Percentiles rank a stretch among this genome's conserved stretches.
phyloP scores from a whole-genome alignment of 2,113 vertebrate species.

The Nesoenas mayeri region DNA sequence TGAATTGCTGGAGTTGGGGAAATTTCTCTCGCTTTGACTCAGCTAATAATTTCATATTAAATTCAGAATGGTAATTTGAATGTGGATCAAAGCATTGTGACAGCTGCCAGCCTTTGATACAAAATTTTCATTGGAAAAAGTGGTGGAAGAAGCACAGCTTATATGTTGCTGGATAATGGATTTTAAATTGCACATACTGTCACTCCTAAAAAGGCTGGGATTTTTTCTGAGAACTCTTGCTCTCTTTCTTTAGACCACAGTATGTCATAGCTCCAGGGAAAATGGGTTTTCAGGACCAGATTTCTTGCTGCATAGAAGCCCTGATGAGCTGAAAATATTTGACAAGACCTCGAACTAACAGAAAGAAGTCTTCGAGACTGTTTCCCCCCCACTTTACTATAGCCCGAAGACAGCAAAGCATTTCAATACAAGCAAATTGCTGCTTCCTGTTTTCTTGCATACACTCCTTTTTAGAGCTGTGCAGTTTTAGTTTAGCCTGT shows the following conservation, averaged over 20 bases:
- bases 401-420: not conserved
- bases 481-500: not conserved
- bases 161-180: conserved; percentile 15
- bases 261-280: not conserved
- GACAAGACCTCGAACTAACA: not conserved
- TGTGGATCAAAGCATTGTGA: conserved; percentile 46
- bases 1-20: not conserved
- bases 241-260: not conserved
- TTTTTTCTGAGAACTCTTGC: not conserved
- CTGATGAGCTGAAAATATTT: not conserved
- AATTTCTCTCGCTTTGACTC: not conserved
- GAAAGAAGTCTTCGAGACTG: not conserved
- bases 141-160: not conserved
- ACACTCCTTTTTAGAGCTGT: not conserved
- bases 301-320: not conserved
- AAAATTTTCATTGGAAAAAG: not conserved
- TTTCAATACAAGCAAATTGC: not conserved
- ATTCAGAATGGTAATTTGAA: not conserved
- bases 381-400: not conserved
- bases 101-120: conserved; percentile 23
- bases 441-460: not conserved
- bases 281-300: not conserved
- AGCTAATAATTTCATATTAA: not conserved
- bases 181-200: conserved; percentile 20
- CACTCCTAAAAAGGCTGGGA: not conserved